Evolutionary conservation across 92 coral and sea anemone species (phyloP), one percentile per base, ranked within the genome.

Genomic region (Epizoanthus rinbou): DNA sequence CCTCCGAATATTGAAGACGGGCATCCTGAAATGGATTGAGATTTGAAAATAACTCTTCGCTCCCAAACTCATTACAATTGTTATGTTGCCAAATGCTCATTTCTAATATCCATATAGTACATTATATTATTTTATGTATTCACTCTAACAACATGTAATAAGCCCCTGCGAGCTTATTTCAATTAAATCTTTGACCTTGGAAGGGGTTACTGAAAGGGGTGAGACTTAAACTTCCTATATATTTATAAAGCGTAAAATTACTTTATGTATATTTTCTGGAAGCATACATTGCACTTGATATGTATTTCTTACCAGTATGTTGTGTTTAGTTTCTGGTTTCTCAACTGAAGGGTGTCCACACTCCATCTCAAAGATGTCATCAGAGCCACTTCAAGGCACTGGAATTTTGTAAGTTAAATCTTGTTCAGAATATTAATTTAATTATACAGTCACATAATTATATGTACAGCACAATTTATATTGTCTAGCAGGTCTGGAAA

Each of bases 1-100:
- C 9, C 94, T 88, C 54, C 92, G 85, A 68, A 93, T 87, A 68
- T 88, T 79, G 56, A 93, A 93, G 47, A 91, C 89, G 9, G 97
- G 97, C 84, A 93, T 86, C 76, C 97, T 93, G 86, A 15, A 67
- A 35, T 2, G 39, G 57, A 35, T 15, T 7, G 18, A 28, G 23
- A 3, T 5, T 3, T 4, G 54, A 3, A 2, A 4, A 2, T 35
- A 8, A 57, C 57, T 47, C 3, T 50, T 11, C 14, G 3, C 54
- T 50, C 54, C 9, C 1, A 43, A 16, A 63, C 33, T 23, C 18
- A 25, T n/a, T n/a, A 64, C 15, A 64, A 0, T 11, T 24, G 7
- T 17, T 63, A 1, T 3, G 43, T 37, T 37, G 43, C 43, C 2
- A 37, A 37, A 37, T 3, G 43, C 43, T 37, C 43, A 37, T 37